A percentile compares a stretch with the other conserved stretches of the same genome.
Conservation (phyloP, 2,113 vertebrate genomes). For the Perca flavescens region DNA sequence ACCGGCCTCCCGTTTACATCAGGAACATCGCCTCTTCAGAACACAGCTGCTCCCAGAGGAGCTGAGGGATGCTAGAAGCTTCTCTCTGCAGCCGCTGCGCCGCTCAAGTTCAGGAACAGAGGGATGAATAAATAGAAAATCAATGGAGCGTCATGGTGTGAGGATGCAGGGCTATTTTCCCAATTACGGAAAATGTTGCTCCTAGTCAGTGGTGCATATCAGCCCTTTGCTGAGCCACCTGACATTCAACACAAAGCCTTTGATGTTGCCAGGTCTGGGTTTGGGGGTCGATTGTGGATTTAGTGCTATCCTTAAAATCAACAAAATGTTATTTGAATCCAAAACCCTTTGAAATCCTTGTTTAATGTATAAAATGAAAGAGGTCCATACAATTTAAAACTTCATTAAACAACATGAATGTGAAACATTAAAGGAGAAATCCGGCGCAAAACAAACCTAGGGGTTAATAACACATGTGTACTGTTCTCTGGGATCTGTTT, state of each 20-base stretch:
- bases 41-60: constrained; percentile 60
- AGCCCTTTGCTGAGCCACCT: constrained; percentile 42
- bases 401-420: neutral
- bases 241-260: constrained; percentile 27
- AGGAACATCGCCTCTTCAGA: constrained; percentile 42
- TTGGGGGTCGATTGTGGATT: too few species aligned
- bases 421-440: neutral
- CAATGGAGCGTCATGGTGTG: constrained; percentile 57
- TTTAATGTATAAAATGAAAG: too few species aligned
- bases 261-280: constrained; percentile 12
- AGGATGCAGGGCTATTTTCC: constrained; percentile 61
- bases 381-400: neutral
- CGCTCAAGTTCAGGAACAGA: constrained; percentile 45
- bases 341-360: neutral
- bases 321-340: neutral
- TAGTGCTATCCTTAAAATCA: neutral
- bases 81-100: constrained; percentile 45
- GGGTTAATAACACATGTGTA: too few species aligned
- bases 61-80: constrained; percentile 41
- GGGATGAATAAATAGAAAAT: constrained; percentile 69
- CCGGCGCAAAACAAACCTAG: too few species aligned
- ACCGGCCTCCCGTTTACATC: constrained; percentile 21
- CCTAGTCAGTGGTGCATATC: constrained; percentile 36
- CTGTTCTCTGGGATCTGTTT: too few species aligned
- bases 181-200: constrained; percentile 65